Base-by-base conservation (phyloP, 2,888 invertebrate species). In the Erebia epiphron region DNA sequence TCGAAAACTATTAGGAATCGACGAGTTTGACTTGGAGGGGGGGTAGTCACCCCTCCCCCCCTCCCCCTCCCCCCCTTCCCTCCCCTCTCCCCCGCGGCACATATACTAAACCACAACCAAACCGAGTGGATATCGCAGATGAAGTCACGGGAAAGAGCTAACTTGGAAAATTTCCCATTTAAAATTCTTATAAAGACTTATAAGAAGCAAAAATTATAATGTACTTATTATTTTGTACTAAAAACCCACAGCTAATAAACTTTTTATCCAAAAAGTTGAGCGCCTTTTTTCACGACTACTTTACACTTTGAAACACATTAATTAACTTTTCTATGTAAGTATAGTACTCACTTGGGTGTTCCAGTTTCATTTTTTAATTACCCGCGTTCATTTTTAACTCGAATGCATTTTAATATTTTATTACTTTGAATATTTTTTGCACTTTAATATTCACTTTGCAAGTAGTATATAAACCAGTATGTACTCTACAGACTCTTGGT, bases 271-370 rank as follows among this genome's bases (percentile, higher is more conserved):
- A 54, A 54, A 18, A 54, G 10, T 52, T 68, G 68, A 70, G 68
- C 66, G 50, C 57, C 52, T 68, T 69, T 73, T 73, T 69, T 67
- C 66, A 57, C 71, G 10, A 52, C 68, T 74, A 68, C 57, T 66
- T 72, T 67, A 67, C 62, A 69, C 69, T 72, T 72, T 64, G 52
- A 18, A 73, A 68, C 35, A 69, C 71, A 69, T 73, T 71, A 73
- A 73, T 73, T 73, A 73, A 69, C 69, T 73, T 69, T 71, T 71
- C 63, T 73, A 63, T 67, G 67, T 68, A 73, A 69, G 68, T 16
- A 43, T 71, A 71, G 68, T 73, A 71, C 54, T 71, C 73, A 68
- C 70, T 73, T 73, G 65, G 71, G 71, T 64, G 63, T 73, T 73
- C 71, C 62, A 67, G 68, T 73, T 73, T 68, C 66, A 68, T 73